phyloP scores from a whole-genome alignment of 2,888 invertebrate species.

The Drosophila tripunctata region DNA sequence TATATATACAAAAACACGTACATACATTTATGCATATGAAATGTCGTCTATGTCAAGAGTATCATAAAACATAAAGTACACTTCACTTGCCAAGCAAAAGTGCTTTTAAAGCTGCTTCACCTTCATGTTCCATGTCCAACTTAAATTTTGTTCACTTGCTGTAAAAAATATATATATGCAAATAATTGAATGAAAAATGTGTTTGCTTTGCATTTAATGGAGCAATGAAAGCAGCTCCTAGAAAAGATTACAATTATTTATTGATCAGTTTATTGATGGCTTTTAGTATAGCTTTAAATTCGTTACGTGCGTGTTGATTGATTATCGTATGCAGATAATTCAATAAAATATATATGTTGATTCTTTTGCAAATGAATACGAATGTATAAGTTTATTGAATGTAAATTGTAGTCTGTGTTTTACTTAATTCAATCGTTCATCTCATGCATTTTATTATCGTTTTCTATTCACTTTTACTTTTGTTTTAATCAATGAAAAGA shows the following conservation, averaged over 20 bases:
- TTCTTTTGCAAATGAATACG: too few relatives aligned
- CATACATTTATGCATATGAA: background rate
- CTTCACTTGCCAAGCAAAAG: background rate
- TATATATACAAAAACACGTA: background rate
- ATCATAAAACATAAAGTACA: conserved; percentile 18
- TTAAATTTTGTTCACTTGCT: background rate
- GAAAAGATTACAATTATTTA: background rate
- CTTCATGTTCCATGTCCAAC: background rate
- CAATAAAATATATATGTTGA: too few relatives aligned
- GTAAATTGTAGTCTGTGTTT: too few relatives aligned
- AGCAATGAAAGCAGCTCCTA: background rate
- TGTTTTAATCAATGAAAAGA: too few relatives aligned
- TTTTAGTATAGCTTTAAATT: background rate
- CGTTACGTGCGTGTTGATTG: too few relatives aligned
- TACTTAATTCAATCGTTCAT: too few relatives aligned
- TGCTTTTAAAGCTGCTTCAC: background rate
- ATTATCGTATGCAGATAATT: too few relatives aligned
- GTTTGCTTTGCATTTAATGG: background rate
- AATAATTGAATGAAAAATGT: conserved; percentile 1
- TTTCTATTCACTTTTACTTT: too few relatives aligned
- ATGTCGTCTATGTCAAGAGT: conserved; percentile 4
- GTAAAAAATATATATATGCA: background rate
- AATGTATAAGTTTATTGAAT: too few relatives aligned
- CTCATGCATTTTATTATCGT: too few relatives aligned
- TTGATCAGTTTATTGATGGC: background rate